Base-by-base conservation (phyloP, 37 sponge, comb jelly and placozoan species). In the Bolinopsis microptera region DNA sequence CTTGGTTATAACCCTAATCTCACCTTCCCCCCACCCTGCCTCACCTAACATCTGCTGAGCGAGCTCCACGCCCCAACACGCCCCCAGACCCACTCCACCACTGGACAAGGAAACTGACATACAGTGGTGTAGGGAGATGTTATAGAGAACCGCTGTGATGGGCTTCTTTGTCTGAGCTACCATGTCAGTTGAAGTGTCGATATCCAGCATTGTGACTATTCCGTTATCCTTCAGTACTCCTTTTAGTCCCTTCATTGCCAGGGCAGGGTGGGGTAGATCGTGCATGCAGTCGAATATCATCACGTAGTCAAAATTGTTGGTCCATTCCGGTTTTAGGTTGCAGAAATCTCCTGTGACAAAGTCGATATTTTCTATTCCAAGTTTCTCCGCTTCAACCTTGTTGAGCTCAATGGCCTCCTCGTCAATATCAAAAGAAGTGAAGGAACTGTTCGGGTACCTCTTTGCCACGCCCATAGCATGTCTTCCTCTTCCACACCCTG, bases 221-320 rank as follows among this genome's bases (percentile, higher is more conserved):
- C 90, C 90, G 36, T 39, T 41, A 0, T 86, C 90, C 28, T 86
- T 86, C 61, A 86, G 61, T 5, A 86, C 90, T 40, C 61, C 31
- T 38, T 86, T 86, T 5, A 86, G 90, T 26, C 90, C 90, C 35
- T 38, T 39, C 90, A 86, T 86, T 1, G 90, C 90, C 3, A 39
- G 9, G 13, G 90, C 32, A 33, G 90, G 90, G 61, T 33, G 35
- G 90, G 90, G 90, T 2, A 86, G 61, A n/a, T 86, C 90, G 28
- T 86, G 90, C 90, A 86, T 86, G 22, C 90, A 86, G 61, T 86
- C 90, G 31, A 86, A 86, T 86, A 86, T 86, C 90, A 86, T 86
- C 28, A 86, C 61, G 31, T 40, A 86, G 31, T 86, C 90, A 86
- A 86, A 86, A 1, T n/a, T 86, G 61, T 41, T 41, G 48, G 24